phyloP scores from a whole-genome alignment of 2,797 vertebrate genomes.

The Pampus argenteus region DNA sequence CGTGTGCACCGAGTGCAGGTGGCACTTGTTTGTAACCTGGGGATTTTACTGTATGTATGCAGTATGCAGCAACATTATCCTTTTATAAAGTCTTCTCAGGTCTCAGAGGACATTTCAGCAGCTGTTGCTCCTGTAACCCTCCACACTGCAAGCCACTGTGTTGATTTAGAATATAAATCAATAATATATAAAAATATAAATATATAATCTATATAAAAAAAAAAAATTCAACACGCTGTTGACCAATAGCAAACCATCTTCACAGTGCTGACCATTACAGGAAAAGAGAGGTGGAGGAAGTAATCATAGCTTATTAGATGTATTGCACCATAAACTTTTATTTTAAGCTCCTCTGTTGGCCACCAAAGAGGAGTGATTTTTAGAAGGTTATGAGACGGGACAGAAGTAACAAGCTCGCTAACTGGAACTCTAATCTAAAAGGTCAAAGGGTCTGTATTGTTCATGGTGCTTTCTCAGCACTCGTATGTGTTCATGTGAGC shows the following conservation, averaged over 20 bases:
- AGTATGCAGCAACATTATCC: constrained; percentile 35
- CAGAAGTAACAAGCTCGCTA: background rate
- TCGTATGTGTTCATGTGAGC: background rate
- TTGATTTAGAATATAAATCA: constrained; percentile 37
- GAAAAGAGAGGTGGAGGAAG: too few species aligned
- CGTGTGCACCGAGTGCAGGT: background rate
- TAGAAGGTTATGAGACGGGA: background rate
- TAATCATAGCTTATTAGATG: background rate
- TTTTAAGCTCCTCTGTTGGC: background rate
- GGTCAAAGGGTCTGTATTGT: background rate
- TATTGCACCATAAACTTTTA: background rate
- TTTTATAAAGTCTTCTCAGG: constrained; percentile 30
- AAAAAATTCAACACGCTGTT: too few species aligned
- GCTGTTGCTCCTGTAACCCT: constrained; percentile 39
- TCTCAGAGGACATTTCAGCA: constrained; percentile 42
- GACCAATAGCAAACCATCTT: too few species aligned
- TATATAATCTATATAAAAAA: too few species aligned
- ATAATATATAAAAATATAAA: too few species aligned
- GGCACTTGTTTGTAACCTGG: constrained; percentile 13
- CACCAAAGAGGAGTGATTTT: background rate
- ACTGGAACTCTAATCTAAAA: background rate
- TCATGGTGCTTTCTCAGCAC: background rate
- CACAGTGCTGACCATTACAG: too few species aligned
- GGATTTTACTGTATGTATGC: constrained; percentile 18
- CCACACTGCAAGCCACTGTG: constrained; percentile 6